Conservation (phyloP, 2,888 invertebrate species). For the Pyralis farinalis region DNA sequence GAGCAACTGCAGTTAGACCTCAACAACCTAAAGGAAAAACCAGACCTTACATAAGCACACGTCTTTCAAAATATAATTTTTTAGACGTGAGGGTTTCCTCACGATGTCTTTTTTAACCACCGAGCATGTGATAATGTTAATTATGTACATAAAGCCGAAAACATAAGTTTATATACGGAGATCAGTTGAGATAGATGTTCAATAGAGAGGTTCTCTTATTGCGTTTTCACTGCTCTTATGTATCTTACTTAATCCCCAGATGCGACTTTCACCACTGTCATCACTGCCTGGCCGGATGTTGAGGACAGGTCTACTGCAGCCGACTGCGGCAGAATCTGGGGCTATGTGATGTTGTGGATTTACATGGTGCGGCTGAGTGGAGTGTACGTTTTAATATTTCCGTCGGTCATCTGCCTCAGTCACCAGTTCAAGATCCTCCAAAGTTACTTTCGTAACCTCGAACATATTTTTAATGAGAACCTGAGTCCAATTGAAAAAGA, state of each 20-base stretch:
- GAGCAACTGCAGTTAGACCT: no score
- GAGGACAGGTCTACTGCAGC: constrained; percentile 28
- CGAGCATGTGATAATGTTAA: no score
- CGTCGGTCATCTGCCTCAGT: constrained; percentile 29
- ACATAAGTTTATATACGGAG: no score
- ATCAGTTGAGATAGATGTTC: no score
- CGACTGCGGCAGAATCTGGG: constrained; percentile 17
- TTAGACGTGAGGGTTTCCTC: no score
- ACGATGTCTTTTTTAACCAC: no score
- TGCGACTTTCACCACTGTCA: constrained; percentile 31
- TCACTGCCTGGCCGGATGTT: constrained; percentile 38
- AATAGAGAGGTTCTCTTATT: no score
- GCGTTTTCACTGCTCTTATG: no score
- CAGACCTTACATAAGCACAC: no score
- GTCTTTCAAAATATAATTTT: no score
- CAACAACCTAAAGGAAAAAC: no score
- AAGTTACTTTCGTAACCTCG: constrained; percentile 41
- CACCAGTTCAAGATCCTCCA: constrained; percentile 44
- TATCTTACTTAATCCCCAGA: constrained; percentile 34
- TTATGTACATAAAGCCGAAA: no score
- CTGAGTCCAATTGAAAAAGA: constrained; percentile 36
- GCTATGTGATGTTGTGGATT: constrained; percentile 33
- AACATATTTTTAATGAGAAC: constrained; percentile 33
- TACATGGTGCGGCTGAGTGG: constrained; percentile 24
- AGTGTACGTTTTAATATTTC: constrained; percentile 26